These are phyloP conservation scores for Equus przewalskii DNA, from an alignment of 2,113 vertebrate species.

Conservation along the genomic window DNA sequence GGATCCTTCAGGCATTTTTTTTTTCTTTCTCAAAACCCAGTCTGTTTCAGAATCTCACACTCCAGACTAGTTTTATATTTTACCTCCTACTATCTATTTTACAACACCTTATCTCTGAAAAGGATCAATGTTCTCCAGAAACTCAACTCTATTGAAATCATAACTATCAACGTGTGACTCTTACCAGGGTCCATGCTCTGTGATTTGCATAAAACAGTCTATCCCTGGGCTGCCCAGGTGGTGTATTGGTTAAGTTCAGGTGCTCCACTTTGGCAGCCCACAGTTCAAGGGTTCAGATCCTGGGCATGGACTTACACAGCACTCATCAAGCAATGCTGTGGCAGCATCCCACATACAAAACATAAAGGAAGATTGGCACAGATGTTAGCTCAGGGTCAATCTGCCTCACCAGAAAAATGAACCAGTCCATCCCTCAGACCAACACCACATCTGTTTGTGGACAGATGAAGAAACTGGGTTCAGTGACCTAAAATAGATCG, in stretches of 20 bases:
- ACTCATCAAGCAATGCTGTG: too few species aligned
- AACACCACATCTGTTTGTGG: not conserved
- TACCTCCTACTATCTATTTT: not conserved
- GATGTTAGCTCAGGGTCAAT: too few species aligned
- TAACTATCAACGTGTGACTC: not conserved
- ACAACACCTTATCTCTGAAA: not conserved
- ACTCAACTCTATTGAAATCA: not conserved
- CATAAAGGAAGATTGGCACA: too few species aligned
- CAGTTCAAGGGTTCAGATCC: too few species aligned
- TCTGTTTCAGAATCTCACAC: slow-evolving; percentile 11
- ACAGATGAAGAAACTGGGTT: not conserved
- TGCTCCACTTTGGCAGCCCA: too few species aligned
- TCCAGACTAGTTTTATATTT: not conserved
- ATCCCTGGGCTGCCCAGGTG: not conserved
- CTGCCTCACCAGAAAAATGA: too few species aligned
- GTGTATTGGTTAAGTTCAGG: too few species aligned
- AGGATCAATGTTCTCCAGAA: not conserved
- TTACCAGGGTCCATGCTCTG: not conserved
- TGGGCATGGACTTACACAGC: too few species aligned
- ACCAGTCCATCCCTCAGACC: not conserved
- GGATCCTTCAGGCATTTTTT: slow-evolving; percentile 2
- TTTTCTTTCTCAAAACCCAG: not conserved
- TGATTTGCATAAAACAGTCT: not conserved
- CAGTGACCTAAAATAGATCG: not conserved
- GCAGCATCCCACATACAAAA: too few species aligned